These are phyloP conservation scores for Porites lutea DNA, from an alignment of 64 coral and sea anemone species.

Conservation along the genomic window DNA sequence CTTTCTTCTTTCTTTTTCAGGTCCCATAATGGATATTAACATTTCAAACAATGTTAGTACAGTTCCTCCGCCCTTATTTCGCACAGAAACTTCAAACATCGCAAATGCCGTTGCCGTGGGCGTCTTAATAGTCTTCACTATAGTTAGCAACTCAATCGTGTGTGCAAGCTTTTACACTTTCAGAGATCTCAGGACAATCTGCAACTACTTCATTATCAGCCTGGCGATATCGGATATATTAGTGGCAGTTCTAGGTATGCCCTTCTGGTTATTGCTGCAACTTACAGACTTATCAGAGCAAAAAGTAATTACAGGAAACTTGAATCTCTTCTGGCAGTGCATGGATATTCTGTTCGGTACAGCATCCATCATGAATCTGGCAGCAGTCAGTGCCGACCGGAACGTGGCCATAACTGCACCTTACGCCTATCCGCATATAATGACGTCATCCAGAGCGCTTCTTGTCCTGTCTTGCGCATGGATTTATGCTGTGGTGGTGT, in stretches of 20 bases:
- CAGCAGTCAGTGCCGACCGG: constrained; percentile 82
- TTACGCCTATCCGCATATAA: constrained; percentile 63
- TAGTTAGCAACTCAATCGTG: constrained; percentile 81
- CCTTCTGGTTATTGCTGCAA: constrained; percentile 87
- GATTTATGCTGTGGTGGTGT: constrained; percentile 70
- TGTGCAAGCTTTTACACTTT: constrained; percentile 89
- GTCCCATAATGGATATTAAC: neutral
- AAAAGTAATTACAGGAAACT: constrained; percentile 11
- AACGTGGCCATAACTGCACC: constrained; percentile 88
- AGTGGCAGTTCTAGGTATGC: constrained; percentile 88
- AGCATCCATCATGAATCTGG: constrained; percentile 88
- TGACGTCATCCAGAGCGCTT: constrained; percentile 76
- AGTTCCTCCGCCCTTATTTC: neutral
- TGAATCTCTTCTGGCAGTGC: constrained; percentile 75
- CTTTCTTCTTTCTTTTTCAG: neutral
- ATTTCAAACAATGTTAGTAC: constrained; percentile 14
- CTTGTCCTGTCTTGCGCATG: constrained; percentile 68
- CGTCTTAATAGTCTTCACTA: constrained; percentile 58
- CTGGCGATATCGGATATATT: constrained; percentile 80
- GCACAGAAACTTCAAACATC: constrained; percentile 55
- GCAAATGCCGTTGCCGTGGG: constrained; percentile 67
- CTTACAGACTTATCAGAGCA: constrained; percentile 66
- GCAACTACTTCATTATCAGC: constrained; percentile 90
- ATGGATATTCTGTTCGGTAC: constrained; percentile 92
- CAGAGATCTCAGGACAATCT: constrained; percentile 80